Evolutionary conservation across 2,888 invertebrate genomes (phyloP).

Genomic region (Scaptomyza flava): DNA sequence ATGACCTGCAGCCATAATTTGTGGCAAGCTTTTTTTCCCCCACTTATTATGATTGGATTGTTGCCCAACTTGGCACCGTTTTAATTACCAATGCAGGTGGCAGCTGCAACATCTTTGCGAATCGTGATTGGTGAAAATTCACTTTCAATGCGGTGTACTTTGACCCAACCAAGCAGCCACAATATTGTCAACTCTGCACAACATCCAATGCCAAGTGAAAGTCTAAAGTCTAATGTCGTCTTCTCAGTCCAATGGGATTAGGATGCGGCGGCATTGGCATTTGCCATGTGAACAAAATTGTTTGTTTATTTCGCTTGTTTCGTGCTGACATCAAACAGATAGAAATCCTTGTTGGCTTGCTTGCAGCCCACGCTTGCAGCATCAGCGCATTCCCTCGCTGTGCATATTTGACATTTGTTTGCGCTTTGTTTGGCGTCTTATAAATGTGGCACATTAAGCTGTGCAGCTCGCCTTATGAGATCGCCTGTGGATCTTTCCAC

Average conservation of each 20-base stretch:
- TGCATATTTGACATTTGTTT: slow-evolving; percentile 44
- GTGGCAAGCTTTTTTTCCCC: slow-evolving; percentile 14
- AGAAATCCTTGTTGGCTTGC: slow-evolving; percentile 57
- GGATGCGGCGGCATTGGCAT: slow-evolving; percentile 33
- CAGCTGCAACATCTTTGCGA: slow-evolving; percentile 6
- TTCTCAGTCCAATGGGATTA: slow-evolving; percentile 24
- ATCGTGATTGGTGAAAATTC: slow-evolving; percentile 63
- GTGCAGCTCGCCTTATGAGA: slow-evolving; percentile 2
- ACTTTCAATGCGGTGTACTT: slow-evolving; percentile 66
- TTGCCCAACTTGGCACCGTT: slow-evolving; percentile 4
- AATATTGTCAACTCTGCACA: slow-evolving; percentile 53
- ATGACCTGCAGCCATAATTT: slow-evolving; percentile 8
- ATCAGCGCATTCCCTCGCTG: slow-evolving; percentile 6
- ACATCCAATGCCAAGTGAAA: slow-evolving; percentile 61
- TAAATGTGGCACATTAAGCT: slow-evolving; percentile 58
- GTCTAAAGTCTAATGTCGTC: slow-evolving; percentile 18
- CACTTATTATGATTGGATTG: neutral
- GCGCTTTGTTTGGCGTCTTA: slow-evolving; percentile 32
- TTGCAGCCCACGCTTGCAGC: slow-evolving; percentile 26
- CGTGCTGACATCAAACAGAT: slow-evolving; percentile 60
- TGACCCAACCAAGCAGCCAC: slow-evolving; percentile 57
- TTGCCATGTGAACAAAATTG: slow-evolving; percentile 57
- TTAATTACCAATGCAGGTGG: slow-evolving; percentile 31
- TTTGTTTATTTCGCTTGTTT: slow-evolving; percentile 32
- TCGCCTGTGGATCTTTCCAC: slow-evolving; percentile 41